A percentile compares a stretch with the other conserved stretches of the same genome.
Conservation (phyloP, 2,888 invertebrate genomes). For the Plebejus argus region DNA sequence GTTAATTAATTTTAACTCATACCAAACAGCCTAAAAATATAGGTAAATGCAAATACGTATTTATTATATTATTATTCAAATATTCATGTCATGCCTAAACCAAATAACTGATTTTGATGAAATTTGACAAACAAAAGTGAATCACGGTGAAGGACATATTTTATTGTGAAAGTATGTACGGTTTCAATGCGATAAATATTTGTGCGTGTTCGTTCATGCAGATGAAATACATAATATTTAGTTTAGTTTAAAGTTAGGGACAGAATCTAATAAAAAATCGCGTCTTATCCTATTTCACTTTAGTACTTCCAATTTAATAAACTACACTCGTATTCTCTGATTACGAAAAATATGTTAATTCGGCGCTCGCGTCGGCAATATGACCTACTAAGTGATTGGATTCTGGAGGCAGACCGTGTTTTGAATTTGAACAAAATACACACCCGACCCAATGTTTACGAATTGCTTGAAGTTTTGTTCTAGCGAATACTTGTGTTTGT, state of each 20-base stretch:
- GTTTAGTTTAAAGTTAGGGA: no score
- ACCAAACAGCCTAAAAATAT: neutral
- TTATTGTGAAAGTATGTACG: neutral
- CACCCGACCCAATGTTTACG: slow-evolving; percentile 70
- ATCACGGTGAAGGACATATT: no score
- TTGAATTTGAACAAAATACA: slow-evolving; percentile 65
- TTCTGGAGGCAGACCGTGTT: slow-evolving; percentile 68
- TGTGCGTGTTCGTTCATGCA: no score
- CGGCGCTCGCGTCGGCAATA: slow-evolving; percentile 65
- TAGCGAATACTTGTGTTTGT: slow-evolving; percentile 12
- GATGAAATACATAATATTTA: no score
- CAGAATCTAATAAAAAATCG: no score
- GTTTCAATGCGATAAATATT: no score
- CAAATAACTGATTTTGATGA: no score
- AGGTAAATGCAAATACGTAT: no score
- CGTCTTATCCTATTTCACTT: no score
- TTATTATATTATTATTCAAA: no score
- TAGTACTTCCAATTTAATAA: slow-evolving; percentile 42
- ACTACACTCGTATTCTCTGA: slow-evolving; percentile 68
- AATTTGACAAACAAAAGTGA: no score
- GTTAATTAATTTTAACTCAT: neutral
- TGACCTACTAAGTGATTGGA: slow-evolving; percentile 80
- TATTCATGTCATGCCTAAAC: no score
- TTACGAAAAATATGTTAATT: slow-evolving; percentile 80
- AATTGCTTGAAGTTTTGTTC: slow-evolving; percentile 53